Evolutionary conservation across 2,113 vertebrate species (phyloP).

Genomic region (Paratilapia polleni): DNA sequence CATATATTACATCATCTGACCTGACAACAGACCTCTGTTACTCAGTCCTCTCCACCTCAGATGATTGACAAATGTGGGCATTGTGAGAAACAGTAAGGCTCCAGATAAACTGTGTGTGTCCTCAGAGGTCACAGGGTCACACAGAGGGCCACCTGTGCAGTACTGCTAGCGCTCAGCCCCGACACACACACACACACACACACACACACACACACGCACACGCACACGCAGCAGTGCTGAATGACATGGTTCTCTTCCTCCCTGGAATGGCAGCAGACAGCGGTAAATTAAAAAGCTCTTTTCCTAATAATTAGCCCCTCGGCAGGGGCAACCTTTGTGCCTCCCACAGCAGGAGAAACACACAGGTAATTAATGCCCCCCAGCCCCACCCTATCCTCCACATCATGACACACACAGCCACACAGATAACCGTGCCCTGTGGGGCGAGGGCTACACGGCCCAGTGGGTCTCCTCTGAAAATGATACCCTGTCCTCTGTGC

Average conservation of each 20-base stretch:
- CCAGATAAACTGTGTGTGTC: conserved; percentile 43
- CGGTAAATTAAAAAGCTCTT: conserved; percentile 80
- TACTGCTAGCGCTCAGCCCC: background rate
- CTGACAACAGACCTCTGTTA: conserved; percentile 25
- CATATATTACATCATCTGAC: conserved; percentile 22
- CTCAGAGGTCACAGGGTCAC: conserved; percentile 47
- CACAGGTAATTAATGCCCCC: conserved; percentile 81
- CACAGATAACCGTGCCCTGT: conserved; percentile 36
- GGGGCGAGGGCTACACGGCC: conserved; percentile 48
- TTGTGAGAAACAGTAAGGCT: conserved; percentile 26
- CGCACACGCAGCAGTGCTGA: background rate
- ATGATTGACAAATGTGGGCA: conserved; percentile 51
- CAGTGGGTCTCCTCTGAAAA: conserved; percentile 65
- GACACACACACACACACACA: conserved; percentile 3
- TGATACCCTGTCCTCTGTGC: conserved; percentile 64
- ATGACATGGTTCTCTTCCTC: conserved; percentile 68
- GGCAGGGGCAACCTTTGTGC: conserved; percentile 72
- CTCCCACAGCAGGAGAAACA: conserved; percentile 68
- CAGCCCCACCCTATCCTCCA: conserved; percentile 19
- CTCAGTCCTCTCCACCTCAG: conserved; percentile 8
- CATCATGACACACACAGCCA: conserved; percentile 47
- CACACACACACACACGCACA: conserved; percentile 10
- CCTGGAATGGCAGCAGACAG: conserved; percentile 74
- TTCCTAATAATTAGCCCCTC: conserved; percentile 80
- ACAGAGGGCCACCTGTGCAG: conserved; percentile 56